These are phyloP conservation scores for Polyommatus iphigenia DNA, from an alignment of 2,888 invertebrate species.

Conservation along the genomic window DNA sequence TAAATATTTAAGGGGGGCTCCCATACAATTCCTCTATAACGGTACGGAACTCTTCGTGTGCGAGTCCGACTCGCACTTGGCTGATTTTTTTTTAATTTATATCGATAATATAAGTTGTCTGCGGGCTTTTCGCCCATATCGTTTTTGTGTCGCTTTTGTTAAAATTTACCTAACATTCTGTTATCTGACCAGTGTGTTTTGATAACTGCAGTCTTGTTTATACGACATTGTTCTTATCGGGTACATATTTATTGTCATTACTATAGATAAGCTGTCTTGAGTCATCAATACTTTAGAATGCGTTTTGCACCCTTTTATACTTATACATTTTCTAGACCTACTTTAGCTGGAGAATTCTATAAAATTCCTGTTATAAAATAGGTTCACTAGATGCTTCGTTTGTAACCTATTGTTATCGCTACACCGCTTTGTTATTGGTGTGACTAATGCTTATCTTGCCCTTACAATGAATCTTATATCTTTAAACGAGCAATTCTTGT, in stretches of 20 bases:
- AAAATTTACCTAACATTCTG: background rate
- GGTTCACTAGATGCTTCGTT: background rate
- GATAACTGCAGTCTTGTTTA: conserved; percentile 47
- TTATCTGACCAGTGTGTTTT: conserved; percentile 37
- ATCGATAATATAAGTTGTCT: too few relatives aligned
- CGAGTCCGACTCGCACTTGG: too few relatives aligned
- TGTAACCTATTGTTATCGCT: background rate
- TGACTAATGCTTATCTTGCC: background rate
- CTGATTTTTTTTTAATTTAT: too few relatives aligned
- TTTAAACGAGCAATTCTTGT: too few relatives aligned
- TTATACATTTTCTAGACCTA: background rate
- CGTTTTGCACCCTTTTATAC: background rate
- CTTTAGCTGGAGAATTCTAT: background rate
- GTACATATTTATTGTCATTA: conserved; percentile 49
- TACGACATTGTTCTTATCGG: conserved; percentile 50
- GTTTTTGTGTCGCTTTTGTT: too few relatives aligned
- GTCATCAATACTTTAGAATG: conserved; percentile 45
- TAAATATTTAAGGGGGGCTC: too few relatives aligned
- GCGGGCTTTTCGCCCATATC: too few relatives aligned
- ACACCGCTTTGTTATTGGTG: background rate
- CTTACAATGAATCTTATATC: background rate
- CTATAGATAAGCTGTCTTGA: conserved; percentile 53
- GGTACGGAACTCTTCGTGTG: too few relatives aligned
- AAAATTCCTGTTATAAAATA: too few relatives aligned
- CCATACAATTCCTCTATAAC: too few relatives aligned